Conservation (phyloP, 2,797 vertebrate genomes). For the Semaprochilodus insignis region DNA sequence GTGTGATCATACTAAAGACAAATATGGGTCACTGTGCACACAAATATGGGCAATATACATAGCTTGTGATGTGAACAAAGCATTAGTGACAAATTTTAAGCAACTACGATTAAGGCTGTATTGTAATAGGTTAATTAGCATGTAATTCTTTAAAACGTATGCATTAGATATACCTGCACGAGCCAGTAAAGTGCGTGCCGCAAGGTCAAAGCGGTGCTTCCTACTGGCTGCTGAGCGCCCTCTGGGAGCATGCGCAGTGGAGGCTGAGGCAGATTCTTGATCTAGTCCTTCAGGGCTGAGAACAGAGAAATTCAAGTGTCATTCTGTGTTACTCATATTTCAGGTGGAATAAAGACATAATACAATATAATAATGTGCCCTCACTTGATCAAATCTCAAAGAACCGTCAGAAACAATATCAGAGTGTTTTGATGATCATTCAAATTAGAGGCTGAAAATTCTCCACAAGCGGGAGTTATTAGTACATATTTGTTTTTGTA, state of each 20-base stretch:
- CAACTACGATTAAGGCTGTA: no score
- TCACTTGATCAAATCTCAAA: no score
- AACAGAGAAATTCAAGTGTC: neutral
- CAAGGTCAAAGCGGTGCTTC: constrained; percentile 95
- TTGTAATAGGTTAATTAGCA: no score
- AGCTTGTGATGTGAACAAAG: no score
- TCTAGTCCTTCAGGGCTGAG: constrained; percentile 89
- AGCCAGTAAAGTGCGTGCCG: constrained; percentile 92
- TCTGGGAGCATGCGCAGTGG: constrained; percentile 83
- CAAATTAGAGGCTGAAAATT: neutral
- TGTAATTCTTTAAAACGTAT: neutral
- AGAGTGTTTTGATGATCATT: neutral
- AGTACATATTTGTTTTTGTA: neutral
- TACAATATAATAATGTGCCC: no score
- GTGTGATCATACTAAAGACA: no score
- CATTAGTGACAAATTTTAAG: no score
- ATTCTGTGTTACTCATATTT: neutral
- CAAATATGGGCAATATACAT: no score
- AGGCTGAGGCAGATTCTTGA: constrained; percentile 87
- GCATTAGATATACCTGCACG: constrained; percentile 83
- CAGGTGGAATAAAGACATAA: neutral
- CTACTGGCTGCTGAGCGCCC: constrained; percentile 87
- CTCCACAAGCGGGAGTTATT: neutral
- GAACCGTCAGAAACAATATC: neutral
- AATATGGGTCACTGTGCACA: no score